Conservation (phyloP, 2,888 invertebrate species). For the Eristalinus sepulchralis region DNA sequence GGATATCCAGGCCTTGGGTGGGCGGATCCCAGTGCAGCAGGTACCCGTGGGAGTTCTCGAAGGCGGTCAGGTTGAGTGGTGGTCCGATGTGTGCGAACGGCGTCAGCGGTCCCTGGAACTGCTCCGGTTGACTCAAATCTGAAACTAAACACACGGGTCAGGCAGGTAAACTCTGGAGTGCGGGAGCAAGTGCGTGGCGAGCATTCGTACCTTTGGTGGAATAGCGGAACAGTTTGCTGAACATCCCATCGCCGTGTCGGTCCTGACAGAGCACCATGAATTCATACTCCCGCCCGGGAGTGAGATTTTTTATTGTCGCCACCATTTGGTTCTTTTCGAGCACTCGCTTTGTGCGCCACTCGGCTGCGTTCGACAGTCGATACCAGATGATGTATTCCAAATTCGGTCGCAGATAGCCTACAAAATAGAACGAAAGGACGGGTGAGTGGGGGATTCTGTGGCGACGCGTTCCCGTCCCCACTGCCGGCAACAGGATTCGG, state of each 20-base stretch:
- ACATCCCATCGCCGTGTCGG: conserved; percentile 92
- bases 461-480: not conserved
- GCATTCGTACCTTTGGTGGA: conserved; percentile 84
- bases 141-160: not conserved
- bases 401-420: conserved; percentile 87
- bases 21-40: conserved; percentile 89
- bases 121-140: conserved; percentile 65
- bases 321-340: conserved; percentile 87
- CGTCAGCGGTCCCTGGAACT: conserved; percentile 72
- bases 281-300: conserved; percentile 91
- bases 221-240: conserved; percentile 90
- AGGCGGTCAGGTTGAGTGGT: conserved; percentile 87
- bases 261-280: conserved; percentile 95
- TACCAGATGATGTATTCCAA: conserved; percentile 94
- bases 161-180: conserved; percentile 48
- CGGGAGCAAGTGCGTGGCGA: not conserved
- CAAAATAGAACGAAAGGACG: conserved; percentile 26
- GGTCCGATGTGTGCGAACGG: conserved; percentile 82
- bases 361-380: conserved; percentile 86
- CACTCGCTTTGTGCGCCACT: conserved; percentile 92
- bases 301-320: conserved; percentile 89
- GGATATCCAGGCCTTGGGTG: conserved; percentile 82
- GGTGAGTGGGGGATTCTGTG: not conserved
- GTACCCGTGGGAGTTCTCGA: conserved; percentile 88
- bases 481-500: conserved; percentile 31